Percentiles rank a stretch among this genome's conserved stretches.
Conservation (phyloP, 2,888 invertebrate genomes). For the Teleogryllus oceanicus region DNA sequence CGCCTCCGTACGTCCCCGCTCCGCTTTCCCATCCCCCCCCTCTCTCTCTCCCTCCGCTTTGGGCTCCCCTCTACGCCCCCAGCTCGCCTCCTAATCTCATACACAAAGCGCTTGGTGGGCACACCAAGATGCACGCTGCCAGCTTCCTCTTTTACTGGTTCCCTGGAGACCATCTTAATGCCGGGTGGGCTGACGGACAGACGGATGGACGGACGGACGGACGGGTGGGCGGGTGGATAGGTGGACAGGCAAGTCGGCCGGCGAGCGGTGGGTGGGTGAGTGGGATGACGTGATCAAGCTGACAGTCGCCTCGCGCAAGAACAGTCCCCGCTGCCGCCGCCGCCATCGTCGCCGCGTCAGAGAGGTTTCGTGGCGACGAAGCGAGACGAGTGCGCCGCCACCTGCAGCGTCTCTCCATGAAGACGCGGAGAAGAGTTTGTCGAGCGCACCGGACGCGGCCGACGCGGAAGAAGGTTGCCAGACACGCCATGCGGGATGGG, state of each 20-base stretch:
- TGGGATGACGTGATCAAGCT: constrained; percentile 32
- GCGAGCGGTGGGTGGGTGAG: no score
- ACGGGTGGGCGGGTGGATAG: neutral
- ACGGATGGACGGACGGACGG: neutral
- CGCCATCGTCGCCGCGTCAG: no score
- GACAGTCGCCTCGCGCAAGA: constrained; percentile 23
- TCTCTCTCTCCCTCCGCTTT: neutral
- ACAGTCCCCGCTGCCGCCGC: neutral
- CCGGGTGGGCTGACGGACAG: neutral
- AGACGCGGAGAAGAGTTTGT: no score
- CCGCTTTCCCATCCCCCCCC: neutral
- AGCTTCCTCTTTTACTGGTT: neutral
- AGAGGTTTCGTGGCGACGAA: no score
- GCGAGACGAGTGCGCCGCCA: no score
- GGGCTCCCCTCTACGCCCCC: neutral
- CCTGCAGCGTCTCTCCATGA: no score
- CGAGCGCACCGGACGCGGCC: no score
- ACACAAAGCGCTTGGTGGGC: neutral
- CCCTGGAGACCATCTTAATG: neutral
- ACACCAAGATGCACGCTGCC: neutral
- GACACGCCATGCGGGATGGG: no score
- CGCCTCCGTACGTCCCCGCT: neutral
- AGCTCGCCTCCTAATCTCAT: neutral
- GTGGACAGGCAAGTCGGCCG: no score
- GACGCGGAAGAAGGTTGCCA: no score